Evolutionary conservation across 2,113 vertebrate species (phyloP).

Genomic region (Meriones unguiculatus): DNA sequence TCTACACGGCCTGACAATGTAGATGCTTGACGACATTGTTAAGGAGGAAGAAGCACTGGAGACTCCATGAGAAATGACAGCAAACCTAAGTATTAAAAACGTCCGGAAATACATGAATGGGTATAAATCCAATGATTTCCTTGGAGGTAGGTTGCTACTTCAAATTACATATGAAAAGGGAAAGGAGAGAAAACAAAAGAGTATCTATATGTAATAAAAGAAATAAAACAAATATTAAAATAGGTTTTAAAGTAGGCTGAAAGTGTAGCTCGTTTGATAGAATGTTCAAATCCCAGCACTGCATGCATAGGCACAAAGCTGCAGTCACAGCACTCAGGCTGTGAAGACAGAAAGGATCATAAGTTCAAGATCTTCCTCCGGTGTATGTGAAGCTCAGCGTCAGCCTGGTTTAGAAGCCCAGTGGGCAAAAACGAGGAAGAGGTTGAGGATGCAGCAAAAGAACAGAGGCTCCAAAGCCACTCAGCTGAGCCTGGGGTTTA

Average conservation of each 20-base stretch:
- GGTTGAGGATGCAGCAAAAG: background rate
- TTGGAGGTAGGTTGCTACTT: background rate
- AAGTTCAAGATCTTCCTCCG: background rate
- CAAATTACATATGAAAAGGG: conserved; percentile 17
- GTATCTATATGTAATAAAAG: background rate
- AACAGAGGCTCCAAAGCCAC: background rate
- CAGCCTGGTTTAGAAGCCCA: no score
- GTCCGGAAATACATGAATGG: background rate
- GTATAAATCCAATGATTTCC: background rate
- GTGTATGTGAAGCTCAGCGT: background rate
- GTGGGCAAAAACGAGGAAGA: background rate
- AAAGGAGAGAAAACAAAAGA: background rate
- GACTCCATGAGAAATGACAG: background rate
- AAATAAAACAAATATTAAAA: conserved; percentile 4
- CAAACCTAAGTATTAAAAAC: background rate
- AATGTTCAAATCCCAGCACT: background rate
- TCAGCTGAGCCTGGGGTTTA: background rate
- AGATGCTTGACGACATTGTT: background rate
- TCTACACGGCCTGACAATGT: background rate
- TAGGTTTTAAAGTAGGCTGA: background rate
- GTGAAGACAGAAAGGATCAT: background rate
- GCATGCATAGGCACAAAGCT: background rate
- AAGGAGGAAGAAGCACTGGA: background rate
- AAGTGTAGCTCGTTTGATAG: background rate
- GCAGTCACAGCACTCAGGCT: background rate